Conservation (phyloP, 2,888 invertebrate genomes). For the Vannuccia rotundouncinata region DNA sequence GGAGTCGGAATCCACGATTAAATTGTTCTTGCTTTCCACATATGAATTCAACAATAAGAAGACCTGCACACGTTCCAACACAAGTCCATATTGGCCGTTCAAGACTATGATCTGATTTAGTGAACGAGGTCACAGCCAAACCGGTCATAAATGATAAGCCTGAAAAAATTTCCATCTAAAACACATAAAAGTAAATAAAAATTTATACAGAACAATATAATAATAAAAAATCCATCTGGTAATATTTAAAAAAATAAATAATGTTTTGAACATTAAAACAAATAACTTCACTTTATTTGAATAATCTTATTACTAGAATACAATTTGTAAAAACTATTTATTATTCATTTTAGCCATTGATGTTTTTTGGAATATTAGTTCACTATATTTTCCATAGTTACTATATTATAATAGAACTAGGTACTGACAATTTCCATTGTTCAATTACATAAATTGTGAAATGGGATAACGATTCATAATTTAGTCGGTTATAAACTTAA, state of each 20-base stretch:
- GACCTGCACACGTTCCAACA: not conserved
- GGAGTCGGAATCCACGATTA: not conserved
- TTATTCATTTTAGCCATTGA: not conserved
- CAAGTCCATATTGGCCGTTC: not conserved
- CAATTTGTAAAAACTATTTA: too few species aligned
- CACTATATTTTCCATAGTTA: not conserved
- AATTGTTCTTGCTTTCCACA: not conserved
- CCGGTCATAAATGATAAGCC: not conserved
- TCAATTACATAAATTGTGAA: too few species aligned
- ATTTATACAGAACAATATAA: too few species aligned
- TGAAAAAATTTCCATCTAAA: not conserved
- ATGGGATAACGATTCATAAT: too few species aligned
- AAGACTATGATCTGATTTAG: not conserved
- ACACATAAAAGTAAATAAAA: not conserved
- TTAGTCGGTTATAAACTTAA: too few species aligned
- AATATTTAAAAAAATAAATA: too few species aligned
- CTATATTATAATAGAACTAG: not conserved
- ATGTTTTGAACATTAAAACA: too few species aligned
- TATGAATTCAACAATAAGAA: not conserved
- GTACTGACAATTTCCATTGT: not conserved
- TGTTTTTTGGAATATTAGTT: not conserved
- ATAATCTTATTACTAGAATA: too few species aligned
- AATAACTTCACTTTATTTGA: too few species aligned
- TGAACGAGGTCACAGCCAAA: not conserved
- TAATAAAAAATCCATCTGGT: too few species aligned